Conservation (phyloP, 2,113 vertebrate species). For the Tenebrosternarchus preto region DNA sequence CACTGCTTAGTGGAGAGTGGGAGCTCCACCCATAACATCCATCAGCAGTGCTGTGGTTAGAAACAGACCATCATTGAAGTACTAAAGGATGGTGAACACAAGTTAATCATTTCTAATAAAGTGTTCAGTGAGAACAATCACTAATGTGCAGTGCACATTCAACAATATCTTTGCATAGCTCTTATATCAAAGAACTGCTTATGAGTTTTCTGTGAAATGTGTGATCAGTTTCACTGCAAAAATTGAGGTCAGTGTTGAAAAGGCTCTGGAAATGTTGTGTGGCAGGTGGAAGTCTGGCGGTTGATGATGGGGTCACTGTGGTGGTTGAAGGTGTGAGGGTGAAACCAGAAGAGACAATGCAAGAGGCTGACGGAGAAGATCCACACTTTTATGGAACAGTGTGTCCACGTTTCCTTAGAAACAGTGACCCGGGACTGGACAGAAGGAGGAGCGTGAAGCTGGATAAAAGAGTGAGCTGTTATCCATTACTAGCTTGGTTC, state of each 20-base stretch:
- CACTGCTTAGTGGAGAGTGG: too few relatives aligned
- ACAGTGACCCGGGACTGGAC: too few relatives aligned
- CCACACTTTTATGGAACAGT: slow-evolving; percentile 2
- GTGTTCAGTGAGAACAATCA: too few relatives aligned
- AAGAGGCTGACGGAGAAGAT: background rate
- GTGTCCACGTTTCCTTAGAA: background rate
- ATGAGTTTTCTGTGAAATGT: background rate
- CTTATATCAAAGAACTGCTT: slow-evolving; percentile 5
- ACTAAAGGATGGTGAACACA: too few relatives aligned
- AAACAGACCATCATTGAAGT: too few relatives aligned
- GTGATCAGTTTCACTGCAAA: background rate
- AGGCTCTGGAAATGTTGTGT: background rate
- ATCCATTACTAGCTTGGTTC: too few relatives aligned
- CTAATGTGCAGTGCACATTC: background rate
- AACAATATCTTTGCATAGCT: background rate
- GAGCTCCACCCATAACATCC: too few relatives aligned
- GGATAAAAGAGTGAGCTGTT: too few relatives aligned
- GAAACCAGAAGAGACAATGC: slow-evolving; percentile 1
- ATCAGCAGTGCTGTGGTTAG: too few relatives aligned
- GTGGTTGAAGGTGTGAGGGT: background rate
- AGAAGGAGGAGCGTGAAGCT: too few relatives aligned
- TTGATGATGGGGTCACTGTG: background rate
- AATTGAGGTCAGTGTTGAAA: background rate
- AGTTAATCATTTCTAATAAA: too few relatives aligned
- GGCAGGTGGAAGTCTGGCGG: too few relatives aligned